Evolutionary conservation across 1,140 invertebrate genomes (phyloP), one percentile per base, ranked within the genome.

Genomic region (Apis mellifera): DNA sequence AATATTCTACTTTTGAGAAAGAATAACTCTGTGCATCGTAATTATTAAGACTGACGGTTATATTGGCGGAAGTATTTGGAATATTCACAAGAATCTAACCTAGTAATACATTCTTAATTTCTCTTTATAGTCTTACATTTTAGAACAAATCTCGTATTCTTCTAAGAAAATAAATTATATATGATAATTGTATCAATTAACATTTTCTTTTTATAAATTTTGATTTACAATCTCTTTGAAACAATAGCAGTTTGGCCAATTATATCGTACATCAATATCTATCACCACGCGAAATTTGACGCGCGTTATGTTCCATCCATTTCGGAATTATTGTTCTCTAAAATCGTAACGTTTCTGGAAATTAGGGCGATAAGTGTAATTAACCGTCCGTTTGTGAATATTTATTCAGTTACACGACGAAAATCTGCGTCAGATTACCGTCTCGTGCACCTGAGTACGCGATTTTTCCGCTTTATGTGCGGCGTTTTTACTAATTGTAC

Each of bases 171-270:
- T 42, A 42, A 42, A 42, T 42, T 42, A 7, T 42, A 5, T n/a
- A n/a, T n/a, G n/a, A n/a, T 42, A 0, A 42, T 42, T 4, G 7
- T 42, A 42, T 42, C 4, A 42, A 42, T 42, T 42, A 42, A 42
- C 32, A 32, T 32, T 32, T 42, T 42, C 4, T 42, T 42, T 42
- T 7, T 42, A 32, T 26, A 78, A 60, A 69, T n/a, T 70, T 70
- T 52, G 19, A 42, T 78, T 70, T 70, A 23, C 66, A 19, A 19
- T 5, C 19, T n/a, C 15, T 70, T 78, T 70, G 21, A 78, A 78
- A 68, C 50, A 32, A n/a, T 55, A 17, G 32, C 23, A 66, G 50
- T 26, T 32, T 32, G 42, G 12, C 15, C 52, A 59, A 54, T 32
- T 48, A 57, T 48, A 42, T 50, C 13, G 75, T 9, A 69, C 50